These are phyloP conservation scores for Thera obeliscata DNA, from an alignment of 2,888 invertebrate genomes.

Conservation along the genomic window DNA sequence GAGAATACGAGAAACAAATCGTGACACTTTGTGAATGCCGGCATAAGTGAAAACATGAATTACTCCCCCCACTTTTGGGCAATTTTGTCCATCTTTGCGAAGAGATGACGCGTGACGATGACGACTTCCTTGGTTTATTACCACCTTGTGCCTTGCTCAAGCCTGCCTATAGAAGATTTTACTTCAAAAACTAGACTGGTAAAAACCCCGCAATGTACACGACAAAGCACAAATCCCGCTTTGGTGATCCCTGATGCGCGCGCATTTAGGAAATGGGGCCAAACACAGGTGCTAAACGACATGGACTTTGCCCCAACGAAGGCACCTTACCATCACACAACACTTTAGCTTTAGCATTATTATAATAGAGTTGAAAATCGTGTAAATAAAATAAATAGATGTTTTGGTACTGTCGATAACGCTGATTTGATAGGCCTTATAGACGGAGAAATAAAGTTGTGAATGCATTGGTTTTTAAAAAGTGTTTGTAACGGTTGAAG, in stretches of 20 bases:
- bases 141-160: too few species aligned
- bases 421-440: conserved; percentile 4
- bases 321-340: neutral
- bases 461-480: conserved; percentile 9
- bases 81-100: too few species aligned
- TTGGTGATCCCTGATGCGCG: conserved; percentile 38
- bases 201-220: conserved; percentile 34
- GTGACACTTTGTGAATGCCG: too few species aligned
- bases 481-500: conserved; percentile 13
- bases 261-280: conserved; percentile 42
- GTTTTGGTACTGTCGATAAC: neutral
- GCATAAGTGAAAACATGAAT: too few species aligned
- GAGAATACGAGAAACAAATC: too few species aligned
- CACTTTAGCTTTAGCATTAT: neutral
- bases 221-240: neutral
- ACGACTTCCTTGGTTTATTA: too few species aligned
- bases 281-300: conserved; percentile 37
- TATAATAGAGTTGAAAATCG: conserved; percentile 10
- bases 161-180: too few species aligned
- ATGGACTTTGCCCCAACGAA: conserved; percentile 23
- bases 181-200: too few species aligned
- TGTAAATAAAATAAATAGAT: neutral
- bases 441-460: conserved; percentile 10
- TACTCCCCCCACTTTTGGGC: too few species aligned
- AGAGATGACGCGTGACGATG: too few species aligned